Evolutionary conservation across 2,113 vertebrate genomes (phyloP).

Genomic region (Pachyramphus minor): DNA sequence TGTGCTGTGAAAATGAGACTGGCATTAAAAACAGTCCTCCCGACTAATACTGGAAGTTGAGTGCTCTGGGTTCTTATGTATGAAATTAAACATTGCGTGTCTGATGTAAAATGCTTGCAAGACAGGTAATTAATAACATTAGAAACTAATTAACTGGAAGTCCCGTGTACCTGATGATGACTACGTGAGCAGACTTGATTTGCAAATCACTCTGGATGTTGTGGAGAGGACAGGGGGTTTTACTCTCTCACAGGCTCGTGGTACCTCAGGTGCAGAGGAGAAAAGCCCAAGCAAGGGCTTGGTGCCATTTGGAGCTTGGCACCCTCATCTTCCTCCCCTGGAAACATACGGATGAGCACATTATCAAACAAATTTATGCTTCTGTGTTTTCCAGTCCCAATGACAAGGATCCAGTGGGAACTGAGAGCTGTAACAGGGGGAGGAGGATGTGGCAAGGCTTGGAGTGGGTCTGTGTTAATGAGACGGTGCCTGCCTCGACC

Average conservation of each 20-base stretch:
- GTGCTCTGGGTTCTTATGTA: constrained; percentile 7
- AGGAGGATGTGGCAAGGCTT: neutral
- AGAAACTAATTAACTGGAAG: constrained; percentile 52
- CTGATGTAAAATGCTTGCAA: constrained; percentile 37
- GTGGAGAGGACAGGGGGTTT: neutral
- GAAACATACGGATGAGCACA: rapidly evolving
- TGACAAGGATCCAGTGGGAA: neutral
- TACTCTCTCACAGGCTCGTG: neutral
- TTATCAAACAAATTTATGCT: neutral
- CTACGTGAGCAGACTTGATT: neutral
- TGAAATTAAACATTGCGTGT: constrained; percentile 3
- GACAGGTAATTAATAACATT: constrained; percentile 56
- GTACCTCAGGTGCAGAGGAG: neutral
- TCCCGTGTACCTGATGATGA: neutral
- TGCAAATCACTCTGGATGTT: neutral
- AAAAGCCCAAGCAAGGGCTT: neutral
- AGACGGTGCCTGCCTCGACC: neutral
- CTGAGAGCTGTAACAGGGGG: neutral
- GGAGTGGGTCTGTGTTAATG: neutral
- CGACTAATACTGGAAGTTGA: neutral
- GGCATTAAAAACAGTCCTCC: neutral
- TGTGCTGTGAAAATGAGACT: constrained; percentile 4
- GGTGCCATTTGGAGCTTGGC: neutral
- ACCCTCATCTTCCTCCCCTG: neutral
- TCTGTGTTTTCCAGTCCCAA: rapidly evolving